Conservation (phyloP, 2,113 vertebrate species). For the Sprattus sprattus region DNA sequence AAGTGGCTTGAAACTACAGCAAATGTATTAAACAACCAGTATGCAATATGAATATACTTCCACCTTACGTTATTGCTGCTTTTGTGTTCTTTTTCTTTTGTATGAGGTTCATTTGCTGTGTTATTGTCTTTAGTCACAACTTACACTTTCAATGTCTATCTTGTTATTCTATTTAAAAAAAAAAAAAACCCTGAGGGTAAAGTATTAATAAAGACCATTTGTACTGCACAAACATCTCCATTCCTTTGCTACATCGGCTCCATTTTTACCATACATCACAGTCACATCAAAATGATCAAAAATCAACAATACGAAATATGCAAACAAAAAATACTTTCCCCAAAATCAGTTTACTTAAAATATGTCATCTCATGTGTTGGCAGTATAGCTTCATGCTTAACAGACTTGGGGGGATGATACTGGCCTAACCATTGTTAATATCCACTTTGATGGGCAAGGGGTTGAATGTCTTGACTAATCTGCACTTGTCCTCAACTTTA, state of each 20-base stretch:
- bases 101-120: no score
- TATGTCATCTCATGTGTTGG: no score
- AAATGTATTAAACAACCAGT: neutral
- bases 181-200: slow-evolving; percentile 8
- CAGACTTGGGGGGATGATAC: no score
- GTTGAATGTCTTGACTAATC: no score
- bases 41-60: neutral
- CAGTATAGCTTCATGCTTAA: no score
- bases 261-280: neutral
- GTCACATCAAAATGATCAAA: no score
- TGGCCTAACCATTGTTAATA: no score
- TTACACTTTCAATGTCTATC: slow-evolving; percentile 47
- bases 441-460: no score
- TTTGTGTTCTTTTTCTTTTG: slow-evolving; percentile 35
- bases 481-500: no score
- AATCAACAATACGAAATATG: neutral
- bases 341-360: no score
- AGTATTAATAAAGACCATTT: slow-evolving; percentile 64
- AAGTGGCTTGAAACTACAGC: neutral
- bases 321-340: neutral
- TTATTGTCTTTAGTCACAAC: neutral
- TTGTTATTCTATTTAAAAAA: slow-evolving; percentile 62
- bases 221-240: slow-evolving; percentile 44
- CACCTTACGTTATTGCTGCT: slow-evolving; percentile 22
- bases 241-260: neutral